Evolutionary conservation across 2,113 vertebrate species (phyloP), one percentile per base, ranked within the genome.

Genomic region (Phaethon lepturus): DNA sequence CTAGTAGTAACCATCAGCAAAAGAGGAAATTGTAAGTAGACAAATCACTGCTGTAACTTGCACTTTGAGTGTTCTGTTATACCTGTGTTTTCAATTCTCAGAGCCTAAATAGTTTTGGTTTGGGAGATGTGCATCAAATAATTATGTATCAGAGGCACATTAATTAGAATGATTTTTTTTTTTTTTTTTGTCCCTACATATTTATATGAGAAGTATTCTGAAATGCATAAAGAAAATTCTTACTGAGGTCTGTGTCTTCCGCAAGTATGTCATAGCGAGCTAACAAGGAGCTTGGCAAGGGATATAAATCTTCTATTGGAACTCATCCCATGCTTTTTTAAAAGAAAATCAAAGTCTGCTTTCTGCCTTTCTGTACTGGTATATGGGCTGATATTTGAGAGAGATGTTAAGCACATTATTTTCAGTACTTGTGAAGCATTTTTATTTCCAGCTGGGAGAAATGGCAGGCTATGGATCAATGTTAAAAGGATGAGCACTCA

Each of bases 381-480:
- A 11, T 62, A 79, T 82, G 63, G 18, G 10, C 12, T 93, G 12
- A 35, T 82, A 52, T 68, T 86, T 72, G 50, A 86, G 50, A 73
- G 40, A 84, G 18, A 35, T 93, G 40, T 77, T 95, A 84, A 95
- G 40, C 12, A 72, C 20, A 55, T 76, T 89, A 10, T 59, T 95
- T 91, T 91, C n/a, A 45, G 35, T 67, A 49, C 35, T 50, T 86
- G 55, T 67, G 74, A 42, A 64, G 12, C 33, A 33, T 85, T 97
- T 96, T 97, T 91, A 72, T 89, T 95, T 91, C 64, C 14, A 85
- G 7, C 40, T 80, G 12, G 86, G 85, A 91, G 59, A 92, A 96
- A 87, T 63, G 42, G 13, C 90, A 91, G 50, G 15, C 68, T 96
- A 47, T 89, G 79, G 84, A 75, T 53, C 11, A 49, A 28, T 9